Evolutionary conservation across 1,140 invertebrate species (phyloP), one percentile per base, ranked within the genome.

Genomic region (Calycopis cecrops): DNA sequence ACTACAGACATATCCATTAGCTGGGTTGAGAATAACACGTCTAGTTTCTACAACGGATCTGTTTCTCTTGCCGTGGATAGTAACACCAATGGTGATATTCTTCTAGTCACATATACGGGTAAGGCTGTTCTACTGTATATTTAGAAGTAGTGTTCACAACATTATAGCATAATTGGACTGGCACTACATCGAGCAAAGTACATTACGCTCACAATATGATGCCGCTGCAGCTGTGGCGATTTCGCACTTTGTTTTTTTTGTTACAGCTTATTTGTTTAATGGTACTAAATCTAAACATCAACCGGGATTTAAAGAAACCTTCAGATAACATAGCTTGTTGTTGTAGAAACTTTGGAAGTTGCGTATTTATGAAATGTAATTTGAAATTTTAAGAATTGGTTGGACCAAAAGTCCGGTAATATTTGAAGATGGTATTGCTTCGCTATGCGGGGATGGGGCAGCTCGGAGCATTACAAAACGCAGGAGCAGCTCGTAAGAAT

Each of bases 1-100:
- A 79, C 73, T 3, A 79, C 76, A 3, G 75, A 79, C 12, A 69
- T 83, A 0, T 82, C 79, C 10, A 76, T 85, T 34, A 75, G 73
- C 21, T 85, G 76, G 76, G 65, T 80, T 12, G 59, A 67, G 0
- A 83, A 83, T 42, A 76, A 82, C 55, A 80, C 79, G 1, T 69
- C 69, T 1, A 69, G 60, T 17, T 83, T 66, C 63, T 78, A 79
- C 52, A 85, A 85, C 28, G 82, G 82, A 0, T 80, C 82, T 1
- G 79, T 83, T 0, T 67, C 69, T 9, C 59, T 83, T 0, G 79
- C 61, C 34, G 78, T 76, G 6, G 73, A 74, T 21, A 77, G 62
- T 40, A 79, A 76, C n/a, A 69, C 48, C 17, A 63, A 55, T 17
- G 78, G 75, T 6, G 79, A 85, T 56, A 48, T 83, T 0, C 55